These are phyloP conservation scores for Pipistrellus nathusii DNA, from an alignment of 2,797 vertebrate species.

Conservation along the genomic window DNA sequence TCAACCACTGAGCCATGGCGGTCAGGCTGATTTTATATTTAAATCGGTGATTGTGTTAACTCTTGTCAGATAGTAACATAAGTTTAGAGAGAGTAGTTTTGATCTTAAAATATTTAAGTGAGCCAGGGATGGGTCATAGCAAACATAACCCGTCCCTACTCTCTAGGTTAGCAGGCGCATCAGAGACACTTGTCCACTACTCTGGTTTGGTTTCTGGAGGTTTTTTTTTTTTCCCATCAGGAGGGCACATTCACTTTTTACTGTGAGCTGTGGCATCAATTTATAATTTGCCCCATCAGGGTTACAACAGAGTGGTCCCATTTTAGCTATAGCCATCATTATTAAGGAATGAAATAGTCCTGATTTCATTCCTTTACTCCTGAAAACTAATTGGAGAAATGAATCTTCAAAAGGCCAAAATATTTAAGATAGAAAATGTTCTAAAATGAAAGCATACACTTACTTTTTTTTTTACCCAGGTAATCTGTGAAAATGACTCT, in stretches of 20 bases:
- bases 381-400: neutral
- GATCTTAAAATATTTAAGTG: neutral
- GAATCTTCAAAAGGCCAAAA: neutral
- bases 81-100: slow-evolving; percentile 21
- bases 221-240: neutral
- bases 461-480: neutral
- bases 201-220: neutral
- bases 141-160: neutral
- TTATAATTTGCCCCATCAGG: neutral
- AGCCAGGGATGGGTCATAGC: neutral
- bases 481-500: neutral
- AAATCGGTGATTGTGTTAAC: neutral
- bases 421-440: neutral
- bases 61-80: neutral
- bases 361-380: neutral
- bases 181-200: neutral
- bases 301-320: neutral
- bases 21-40: neutral
- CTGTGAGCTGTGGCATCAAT: neutral
- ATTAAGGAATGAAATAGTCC: neutral
- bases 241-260: neutral
- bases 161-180: neutral
- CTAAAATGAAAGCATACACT: neutral
- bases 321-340: neutral
- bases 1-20: too few species aligned